A percentile compares a stretch with the other conserved stretches of the same genome.
Conservation (phyloP, 2,113 vertebrate genomes). For the Azemiops feae region DNA sequence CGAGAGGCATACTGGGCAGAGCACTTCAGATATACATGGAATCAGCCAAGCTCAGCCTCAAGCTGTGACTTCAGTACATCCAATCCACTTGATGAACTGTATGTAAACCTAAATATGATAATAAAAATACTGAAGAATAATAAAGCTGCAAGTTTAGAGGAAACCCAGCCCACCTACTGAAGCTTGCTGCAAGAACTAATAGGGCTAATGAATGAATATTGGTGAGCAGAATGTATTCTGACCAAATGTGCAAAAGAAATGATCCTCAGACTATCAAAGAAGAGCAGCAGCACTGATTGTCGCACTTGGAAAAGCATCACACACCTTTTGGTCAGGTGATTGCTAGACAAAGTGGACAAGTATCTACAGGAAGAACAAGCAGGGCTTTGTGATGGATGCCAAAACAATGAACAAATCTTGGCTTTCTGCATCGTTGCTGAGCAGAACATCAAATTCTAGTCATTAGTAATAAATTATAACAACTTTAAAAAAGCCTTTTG, state of each 20-base stretch:
- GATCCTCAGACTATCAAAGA: background rate
- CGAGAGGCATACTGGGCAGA: background rate
- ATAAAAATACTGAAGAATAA: background rate
- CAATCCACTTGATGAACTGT: background rate
- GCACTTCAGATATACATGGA: background rate
- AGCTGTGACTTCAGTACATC: background rate
- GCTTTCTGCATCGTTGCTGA: too few relatives aligned
- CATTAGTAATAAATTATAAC: too few relatives aligned
- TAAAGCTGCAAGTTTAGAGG: background rate
- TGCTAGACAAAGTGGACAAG: background rate
- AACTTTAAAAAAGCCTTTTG: too few relatives aligned
- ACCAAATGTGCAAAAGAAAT: background rate
- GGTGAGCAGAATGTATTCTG: background rate
- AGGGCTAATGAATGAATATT: background rate
- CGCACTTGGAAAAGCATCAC: background rate
- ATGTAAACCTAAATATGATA: background rate
- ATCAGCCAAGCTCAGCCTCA: background rate
- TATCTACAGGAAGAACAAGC: background rate
- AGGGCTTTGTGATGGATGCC: background rate
- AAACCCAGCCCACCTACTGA: background rate
- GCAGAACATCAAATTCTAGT: too few relatives aligned
- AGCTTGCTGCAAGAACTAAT: background rate
- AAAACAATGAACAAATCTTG: too few relatives aligned
- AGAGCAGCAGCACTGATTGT: background rate
- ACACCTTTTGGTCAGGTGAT: background rate